Conservation (phyloP, 2,888 invertebrate species). For the Drosophila demipolita region DNA sequence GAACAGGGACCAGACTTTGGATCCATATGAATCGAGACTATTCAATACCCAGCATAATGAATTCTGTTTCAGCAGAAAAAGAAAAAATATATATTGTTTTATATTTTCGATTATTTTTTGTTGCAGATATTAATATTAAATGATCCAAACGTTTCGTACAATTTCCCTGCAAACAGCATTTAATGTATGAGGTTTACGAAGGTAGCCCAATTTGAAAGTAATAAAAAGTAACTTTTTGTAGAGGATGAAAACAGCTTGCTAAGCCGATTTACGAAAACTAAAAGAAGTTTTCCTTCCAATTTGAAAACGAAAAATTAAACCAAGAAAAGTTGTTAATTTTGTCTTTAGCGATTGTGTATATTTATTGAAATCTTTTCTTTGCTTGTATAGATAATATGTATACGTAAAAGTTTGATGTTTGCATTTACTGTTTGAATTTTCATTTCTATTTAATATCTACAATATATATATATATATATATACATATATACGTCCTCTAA, state of each 20-base stretch:
- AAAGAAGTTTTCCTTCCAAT: neutral
- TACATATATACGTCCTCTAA: neutral
- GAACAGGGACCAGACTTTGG: neutral
- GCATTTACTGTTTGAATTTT: slow-evolving; percentile 48
- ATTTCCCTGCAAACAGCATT: neutral
- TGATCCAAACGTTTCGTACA: neutral
- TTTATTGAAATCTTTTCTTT: slow-evolving; percentile 34
- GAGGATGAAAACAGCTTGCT: neutral
- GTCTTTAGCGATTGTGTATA: slow-evolving; percentile 39
- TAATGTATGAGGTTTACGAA: neutral
- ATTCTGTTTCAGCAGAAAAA: neutral
- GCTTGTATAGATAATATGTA: slow-evolving; percentile 44
- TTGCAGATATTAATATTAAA: neutral
- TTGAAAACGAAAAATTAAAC: neutral
- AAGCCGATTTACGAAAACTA: too few species aligned
- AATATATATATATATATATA: slow-evolving; percentile 37
- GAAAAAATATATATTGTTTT: neutral
- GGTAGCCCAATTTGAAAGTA: neutral
- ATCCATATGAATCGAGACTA: neutral
- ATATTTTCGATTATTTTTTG: neutral
- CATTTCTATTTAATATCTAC: slow-evolving; percentile 64
- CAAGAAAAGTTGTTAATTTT: neutral
- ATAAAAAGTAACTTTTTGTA: neutral
- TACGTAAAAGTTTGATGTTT: slow-evolving; percentile 46
- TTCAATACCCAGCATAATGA: neutral